Evolutionary conservation across 2,888 invertebrate genomes (phyloP).

Genomic region (Vanessa cardui): DNA sequence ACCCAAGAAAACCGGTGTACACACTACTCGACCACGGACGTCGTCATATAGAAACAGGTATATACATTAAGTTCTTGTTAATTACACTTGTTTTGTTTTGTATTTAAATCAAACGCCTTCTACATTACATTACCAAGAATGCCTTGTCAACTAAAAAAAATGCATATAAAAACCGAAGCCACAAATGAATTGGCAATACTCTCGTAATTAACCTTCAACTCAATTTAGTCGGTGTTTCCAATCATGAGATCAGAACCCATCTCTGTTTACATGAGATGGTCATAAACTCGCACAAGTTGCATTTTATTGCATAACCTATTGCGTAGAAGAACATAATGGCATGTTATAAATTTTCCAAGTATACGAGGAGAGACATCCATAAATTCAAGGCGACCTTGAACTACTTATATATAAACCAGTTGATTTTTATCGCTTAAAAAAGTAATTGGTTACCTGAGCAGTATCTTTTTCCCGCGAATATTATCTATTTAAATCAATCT

Average conservation of each 20-base stretch:
- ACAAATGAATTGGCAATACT: neutral
- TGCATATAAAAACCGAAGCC: neutral
- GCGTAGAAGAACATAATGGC: neutral
- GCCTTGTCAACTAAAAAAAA: neutral
- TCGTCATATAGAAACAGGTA: no score
- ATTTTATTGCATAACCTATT: conserved; percentile 17
- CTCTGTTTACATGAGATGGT: conserved; percentile 14
- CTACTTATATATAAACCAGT: neutral
- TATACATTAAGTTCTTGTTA: no score
- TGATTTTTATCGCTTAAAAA: no score
- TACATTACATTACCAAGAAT: no score
- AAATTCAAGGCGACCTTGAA: neutral
- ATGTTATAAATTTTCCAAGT: conserved; percentile 5
- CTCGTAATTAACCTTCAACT: conserved; percentile 4
- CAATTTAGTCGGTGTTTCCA: conserved; percentile 1
- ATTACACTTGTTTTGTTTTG: no score
- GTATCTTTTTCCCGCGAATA: neutral
- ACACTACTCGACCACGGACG: no score
- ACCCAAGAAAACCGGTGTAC: no score
- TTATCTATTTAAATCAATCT: no score
- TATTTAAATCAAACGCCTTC: no score
- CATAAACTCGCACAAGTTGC: conserved; percentile 16
- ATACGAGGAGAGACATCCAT: neutral
- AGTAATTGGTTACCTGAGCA: no score
- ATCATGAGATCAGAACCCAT: conserved; percentile 1